A percentile compares a stretch with the other conserved stretches of the same genome.
These are phyloP conservation scores for Chirona hameri DNA, from an alignment of 2,888 invertebrate species.

Conservation along the genomic window DNA sequence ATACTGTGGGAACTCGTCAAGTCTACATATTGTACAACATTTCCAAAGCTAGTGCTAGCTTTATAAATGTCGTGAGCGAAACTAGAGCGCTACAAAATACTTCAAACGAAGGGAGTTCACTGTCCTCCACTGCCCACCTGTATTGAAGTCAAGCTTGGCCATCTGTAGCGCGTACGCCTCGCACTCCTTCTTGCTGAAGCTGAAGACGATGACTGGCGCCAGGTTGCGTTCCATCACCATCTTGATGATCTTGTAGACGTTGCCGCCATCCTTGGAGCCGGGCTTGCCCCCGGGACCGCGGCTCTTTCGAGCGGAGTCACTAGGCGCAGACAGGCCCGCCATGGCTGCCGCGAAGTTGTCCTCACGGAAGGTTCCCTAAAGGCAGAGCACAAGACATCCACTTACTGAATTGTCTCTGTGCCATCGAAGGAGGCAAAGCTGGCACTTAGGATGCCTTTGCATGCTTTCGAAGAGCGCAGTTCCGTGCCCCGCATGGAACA, in stretches of 20 bases:
- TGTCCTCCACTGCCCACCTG: constrained; percentile 53
- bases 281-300: constrained; percentile 70
- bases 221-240: constrained; percentile 98
- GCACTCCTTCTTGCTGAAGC: constrained; percentile 98
- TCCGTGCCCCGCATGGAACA: too few species aligned
- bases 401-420: too few species aligned
- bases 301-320: constrained; percentile 76
- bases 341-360: constrained; percentile 98
- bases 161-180: constrained; percentile 91
- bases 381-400: neutral
- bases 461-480: too few species aligned
- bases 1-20: too few species aligned
- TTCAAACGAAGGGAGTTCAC: too few species aligned
- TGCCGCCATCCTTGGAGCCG: constrained; percentile 64
- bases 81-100: too few species aligned
- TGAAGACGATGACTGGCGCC: constrained; percentile 97
- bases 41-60: too few species aligned
- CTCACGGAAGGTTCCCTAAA: constrained; percentile 82
- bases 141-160: constrained; percentile 95
- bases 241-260: constrained; percentile 95
- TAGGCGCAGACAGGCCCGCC: constrained; percentile 62
- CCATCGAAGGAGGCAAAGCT: too few species aligned
- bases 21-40: too few species aligned
- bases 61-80: too few species aligned
- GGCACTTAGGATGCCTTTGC: too few species aligned